Percentiles rank a stretch among this genome's conserved stretches.
Evolutionary conservation across 2,797 vertebrate species (phyloP).

Genomic region (Sebastolobus altivelis): DNA sequence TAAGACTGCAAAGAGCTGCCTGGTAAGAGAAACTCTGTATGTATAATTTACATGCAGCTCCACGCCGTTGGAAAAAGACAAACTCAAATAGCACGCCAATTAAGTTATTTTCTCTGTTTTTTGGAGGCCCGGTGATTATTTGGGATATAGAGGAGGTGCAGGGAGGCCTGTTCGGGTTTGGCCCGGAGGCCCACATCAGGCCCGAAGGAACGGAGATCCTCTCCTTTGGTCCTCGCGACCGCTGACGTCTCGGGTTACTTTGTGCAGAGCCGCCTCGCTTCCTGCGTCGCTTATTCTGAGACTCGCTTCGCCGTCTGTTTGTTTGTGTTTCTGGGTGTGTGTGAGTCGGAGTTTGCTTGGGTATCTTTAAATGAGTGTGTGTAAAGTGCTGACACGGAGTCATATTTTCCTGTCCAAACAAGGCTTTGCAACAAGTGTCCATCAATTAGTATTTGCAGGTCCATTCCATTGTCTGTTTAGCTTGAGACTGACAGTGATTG

Average conservation of each 20-base stretch:
- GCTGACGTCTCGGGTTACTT: slow-evolving; percentile 67
- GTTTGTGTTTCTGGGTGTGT: slow-evolving; percentile 76
- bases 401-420: slow-evolving; percentile 19
- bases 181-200: slow-evolving; percentile 54
- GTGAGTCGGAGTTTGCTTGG: slow-evolving; percentile 30
- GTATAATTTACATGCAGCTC: slow-evolving; percentile 74
- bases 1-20: slow-evolving; percentile 56
- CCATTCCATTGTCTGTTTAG: background rate
- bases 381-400: slow-evolving; percentile 30
- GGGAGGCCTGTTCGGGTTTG: slow-evolving; percentile 77
- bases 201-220: slow-evolving; percentile 52
- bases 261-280: slow-evolving; percentile 50
- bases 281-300: slow-evolving; percentile 57
- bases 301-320: slow-evolving; percentile 55
- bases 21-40: slow-evolving; percentile 58
- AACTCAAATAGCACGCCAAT: slow-evolving; percentile 78
- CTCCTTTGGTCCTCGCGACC: slow-evolving; percentile 57
- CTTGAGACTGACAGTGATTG: slow-evolving; percentile 28
- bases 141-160: slow-evolving; percentile 76
- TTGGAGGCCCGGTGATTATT: slow-evolving; percentile 77
- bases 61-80: slow-evolving; percentile 53
- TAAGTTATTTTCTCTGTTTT: slow-evolving; percentile 84
- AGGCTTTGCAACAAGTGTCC: slow-evolving; percentile 23
- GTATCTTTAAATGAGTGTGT: slow-evolving; percentile 35
- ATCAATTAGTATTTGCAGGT: background rate